Evolutionary conservation across 2,797 vertebrate species (phyloP).

Genomic region (Cossypha niveicapilla): DNA sequence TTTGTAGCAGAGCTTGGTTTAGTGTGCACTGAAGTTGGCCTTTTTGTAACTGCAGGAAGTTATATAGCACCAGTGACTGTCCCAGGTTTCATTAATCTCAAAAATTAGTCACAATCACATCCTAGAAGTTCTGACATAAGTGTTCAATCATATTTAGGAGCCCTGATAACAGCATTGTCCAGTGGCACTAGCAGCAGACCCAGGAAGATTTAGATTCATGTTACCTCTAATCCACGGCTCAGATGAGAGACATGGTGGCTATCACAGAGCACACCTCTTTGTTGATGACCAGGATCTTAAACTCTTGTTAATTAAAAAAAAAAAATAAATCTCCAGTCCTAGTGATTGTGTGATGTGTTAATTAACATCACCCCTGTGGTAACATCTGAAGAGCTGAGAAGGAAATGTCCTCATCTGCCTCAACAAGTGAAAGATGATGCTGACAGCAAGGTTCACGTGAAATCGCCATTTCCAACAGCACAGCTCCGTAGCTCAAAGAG

Average conservation of each 20-base stretch:
- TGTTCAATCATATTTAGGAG: background rate
- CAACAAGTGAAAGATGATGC: background rate
- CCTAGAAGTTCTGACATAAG: background rate
- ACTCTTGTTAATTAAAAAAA: background rate
- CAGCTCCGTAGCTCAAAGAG: background rate
- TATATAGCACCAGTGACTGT: background rate
- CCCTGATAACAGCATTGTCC: background rate
- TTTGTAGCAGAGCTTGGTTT: background rate
- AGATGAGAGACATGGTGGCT: background rate
- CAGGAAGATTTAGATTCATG: background rate
- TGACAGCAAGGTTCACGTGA: background rate
- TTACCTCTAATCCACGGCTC: background rate
- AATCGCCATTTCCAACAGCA: background rate
- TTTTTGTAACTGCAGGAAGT: background rate
- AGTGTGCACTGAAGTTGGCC: background rate
- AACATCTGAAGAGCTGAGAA: background rate
- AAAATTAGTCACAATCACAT: background rate
- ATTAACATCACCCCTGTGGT: background rate
- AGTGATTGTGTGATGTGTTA: background rate
- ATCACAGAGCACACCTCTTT: background rate
- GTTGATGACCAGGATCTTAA: background rate
- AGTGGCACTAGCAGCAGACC: background rate
- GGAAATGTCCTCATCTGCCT: background rate
- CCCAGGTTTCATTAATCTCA: background rate
- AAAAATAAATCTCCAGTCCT: background rate